phyloP scores from a whole-genome alignment of 35 echinoderm and acorn worm species.

The Heliocidaris tuberculata region DNA sequence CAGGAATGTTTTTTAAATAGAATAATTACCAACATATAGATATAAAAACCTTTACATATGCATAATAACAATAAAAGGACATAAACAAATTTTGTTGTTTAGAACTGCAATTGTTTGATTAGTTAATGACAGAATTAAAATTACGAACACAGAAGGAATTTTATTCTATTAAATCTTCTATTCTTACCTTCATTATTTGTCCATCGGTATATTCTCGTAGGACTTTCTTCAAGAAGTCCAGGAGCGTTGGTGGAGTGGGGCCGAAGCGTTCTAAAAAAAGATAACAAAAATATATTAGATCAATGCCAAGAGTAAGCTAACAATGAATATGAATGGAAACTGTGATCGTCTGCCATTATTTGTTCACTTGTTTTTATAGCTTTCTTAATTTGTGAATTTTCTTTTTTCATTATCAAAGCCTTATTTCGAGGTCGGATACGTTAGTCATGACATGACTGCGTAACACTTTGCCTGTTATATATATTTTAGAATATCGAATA shows the following conservation, averaged over 20 bases:
- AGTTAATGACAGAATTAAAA: background rate
- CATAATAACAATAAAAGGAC: background rate
- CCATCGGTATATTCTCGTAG: constrained; percentile 29
- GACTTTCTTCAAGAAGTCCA: constrained; percentile 28
- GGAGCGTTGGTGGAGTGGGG: background rate
- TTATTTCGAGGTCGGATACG: no score
- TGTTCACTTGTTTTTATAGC: no score
- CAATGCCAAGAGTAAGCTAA: no score
- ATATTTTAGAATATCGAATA: no score
- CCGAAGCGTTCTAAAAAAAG: background rate
- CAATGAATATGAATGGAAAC: background rate
- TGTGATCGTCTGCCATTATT: background rate
- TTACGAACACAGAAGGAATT: background rate
- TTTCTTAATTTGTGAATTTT: no score
- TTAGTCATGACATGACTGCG: no score
- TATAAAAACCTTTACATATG: background rate
- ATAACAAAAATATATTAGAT: background rate
- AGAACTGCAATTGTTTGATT: background rate
- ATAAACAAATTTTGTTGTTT: background rate
- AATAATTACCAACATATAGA: no score
- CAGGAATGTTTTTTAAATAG: no score
- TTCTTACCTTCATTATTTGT: constrained; percentile 41
- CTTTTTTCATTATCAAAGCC: no score
- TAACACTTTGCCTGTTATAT: no score
- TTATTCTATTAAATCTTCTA: background rate